Conservation (phyloP, 2,888 invertebrate genomes). For the Lampropteryx suffumata region DNA sequence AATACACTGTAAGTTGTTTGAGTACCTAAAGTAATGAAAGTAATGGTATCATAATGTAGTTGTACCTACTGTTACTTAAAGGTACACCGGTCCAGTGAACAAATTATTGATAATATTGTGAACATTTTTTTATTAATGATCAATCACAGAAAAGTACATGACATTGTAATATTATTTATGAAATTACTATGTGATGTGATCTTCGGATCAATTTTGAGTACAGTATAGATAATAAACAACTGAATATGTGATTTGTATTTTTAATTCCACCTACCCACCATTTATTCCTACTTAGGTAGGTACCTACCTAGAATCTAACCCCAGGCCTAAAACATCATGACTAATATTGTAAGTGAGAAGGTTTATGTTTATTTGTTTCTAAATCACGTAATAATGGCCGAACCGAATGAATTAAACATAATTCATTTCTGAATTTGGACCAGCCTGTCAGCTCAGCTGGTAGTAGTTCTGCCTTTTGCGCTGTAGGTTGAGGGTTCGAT, state of each 20-base stretch:
- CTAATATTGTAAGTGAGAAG: too few relatives aligned
- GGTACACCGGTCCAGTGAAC: conserved; percentile 82
- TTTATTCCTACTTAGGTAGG: neutral
- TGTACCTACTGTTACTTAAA: conserved; percentile 73
- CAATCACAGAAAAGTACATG: conserved; percentile 82
- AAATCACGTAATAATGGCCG: too few relatives aligned
- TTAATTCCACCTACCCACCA: conserved; percentile 49
- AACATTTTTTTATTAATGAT: conserved; percentile 82
- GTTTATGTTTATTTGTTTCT: too few relatives aligned
- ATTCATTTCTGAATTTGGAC: too few relatives aligned
- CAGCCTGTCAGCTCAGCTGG: too few relatives aligned
- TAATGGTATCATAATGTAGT: conserved; percentile 76
- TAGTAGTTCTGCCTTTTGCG: too few relatives aligned
- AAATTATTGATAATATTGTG: conserved; percentile 82
- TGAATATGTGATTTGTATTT: conserved; percentile 84
- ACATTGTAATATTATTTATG: conserved; percentile 84
- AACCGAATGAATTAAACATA: too few relatives aligned
- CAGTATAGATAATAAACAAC: conserved; percentile 89
- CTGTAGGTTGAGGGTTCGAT: too few relatives aligned
- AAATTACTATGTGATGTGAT: conserved; percentile 89
- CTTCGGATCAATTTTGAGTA: conserved; percentile 89
- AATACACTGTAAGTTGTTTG: conserved; percentile 80
- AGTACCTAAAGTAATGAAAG: conserved; percentile 69
- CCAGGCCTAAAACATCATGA: too few relatives aligned
- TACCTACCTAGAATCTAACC: too few relatives aligned